Conservation (phyloP, 2,888 invertebrate genomes). For the Philaethria dido region DNA sequence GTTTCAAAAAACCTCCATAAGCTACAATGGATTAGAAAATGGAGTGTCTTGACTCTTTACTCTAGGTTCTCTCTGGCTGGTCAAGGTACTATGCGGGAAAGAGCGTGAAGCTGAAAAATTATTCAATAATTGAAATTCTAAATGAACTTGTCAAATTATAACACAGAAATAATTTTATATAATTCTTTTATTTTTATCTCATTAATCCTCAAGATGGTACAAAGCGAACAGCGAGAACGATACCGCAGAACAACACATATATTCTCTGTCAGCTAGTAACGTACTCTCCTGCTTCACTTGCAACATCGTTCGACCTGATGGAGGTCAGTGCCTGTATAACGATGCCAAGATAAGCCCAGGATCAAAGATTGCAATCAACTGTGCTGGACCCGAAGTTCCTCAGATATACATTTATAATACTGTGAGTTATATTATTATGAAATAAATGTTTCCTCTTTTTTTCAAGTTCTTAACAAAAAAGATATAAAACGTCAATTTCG, state of each 20-base stretch:
- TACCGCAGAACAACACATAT: slow-evolving; percentile 92
- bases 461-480: neutral
- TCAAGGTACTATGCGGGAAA: too few species aligned
- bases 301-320: slow-evolving; percentile 78
- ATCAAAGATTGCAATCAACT: slow-evolving; percentile 88
- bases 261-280: slow-evolving; percentile 85
- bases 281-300: slow-evolving; percentile 90
- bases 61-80: too few species aligned
- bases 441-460: neutral
- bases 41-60: too few species aligned
- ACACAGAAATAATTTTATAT: too few species aligned
- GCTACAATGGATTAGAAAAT: too few species aligned
- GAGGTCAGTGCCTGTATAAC: slow-evolving; percentile 86
- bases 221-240: slow-evolving; percentile 90
- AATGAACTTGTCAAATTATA: too few species aligned
- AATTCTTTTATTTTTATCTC: neutral
- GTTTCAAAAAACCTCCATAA: too few species aligned
- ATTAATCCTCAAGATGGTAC: slow-evolving; percentile 87
- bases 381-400: slow-evolving; percentile 94
- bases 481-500: too few species aligned
- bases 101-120: too few species aligned
- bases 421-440: slow-evolving; percentile 62
- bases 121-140: too few species aligned
- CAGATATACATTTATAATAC: slow-evolving; percentile 85
- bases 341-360: slow-evolving; percentile 87